These are phyloP conservation scores for Leucophenga maculata DNA, from an alignment of 2,888 invertebrate species.

Conservation along the genomic window DNA sequence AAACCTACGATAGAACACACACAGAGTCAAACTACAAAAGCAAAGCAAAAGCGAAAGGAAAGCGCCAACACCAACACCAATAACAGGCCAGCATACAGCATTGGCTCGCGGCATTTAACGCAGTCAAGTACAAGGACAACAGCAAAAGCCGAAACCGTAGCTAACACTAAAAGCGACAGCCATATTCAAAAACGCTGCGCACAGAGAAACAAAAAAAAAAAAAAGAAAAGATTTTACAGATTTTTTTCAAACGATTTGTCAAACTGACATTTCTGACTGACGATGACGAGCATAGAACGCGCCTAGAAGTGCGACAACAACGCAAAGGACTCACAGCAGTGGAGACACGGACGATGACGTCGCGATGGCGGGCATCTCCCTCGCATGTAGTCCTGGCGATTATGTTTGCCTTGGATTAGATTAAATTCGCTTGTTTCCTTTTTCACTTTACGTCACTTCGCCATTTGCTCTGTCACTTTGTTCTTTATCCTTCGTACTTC, in stretches of 20 bases:
- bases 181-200: conserved; percentile 39
- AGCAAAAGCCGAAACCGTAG: conserved; percentile 19
- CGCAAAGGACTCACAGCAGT: background rate
- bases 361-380: conserved; percentile 23
- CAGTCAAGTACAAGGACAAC: conserved; percentile 36
- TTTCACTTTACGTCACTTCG: conserved; percentile 20
- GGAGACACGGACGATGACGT: conserved; percentile 10
- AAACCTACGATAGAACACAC: conserved; percentile 5
- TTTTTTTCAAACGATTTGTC: conserved; percentile 66
- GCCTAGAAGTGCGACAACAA: conserved; percentile 24
- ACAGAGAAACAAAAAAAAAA: conserved; percentile 35
- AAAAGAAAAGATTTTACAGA: conserved; percentile 55
- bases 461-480: background rate
- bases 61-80: conserved; percentile 1
- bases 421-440: conserved; percentile 45
- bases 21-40: background rate
- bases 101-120: conserved; percentile 41
- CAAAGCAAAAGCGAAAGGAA: background rate
- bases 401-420: conserved; percentile 53
- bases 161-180: background rate
- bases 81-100: conserved; percentile 8
- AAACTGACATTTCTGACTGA: conserved; percentile 59
- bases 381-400: conserved; percentile 29
- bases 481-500: background rate
- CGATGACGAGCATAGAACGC: conserved; percentile 33